Conservation (phyloP, 35 echinoderm and acorn worm genomes). For the Ophioderma brevispina region DNA sequence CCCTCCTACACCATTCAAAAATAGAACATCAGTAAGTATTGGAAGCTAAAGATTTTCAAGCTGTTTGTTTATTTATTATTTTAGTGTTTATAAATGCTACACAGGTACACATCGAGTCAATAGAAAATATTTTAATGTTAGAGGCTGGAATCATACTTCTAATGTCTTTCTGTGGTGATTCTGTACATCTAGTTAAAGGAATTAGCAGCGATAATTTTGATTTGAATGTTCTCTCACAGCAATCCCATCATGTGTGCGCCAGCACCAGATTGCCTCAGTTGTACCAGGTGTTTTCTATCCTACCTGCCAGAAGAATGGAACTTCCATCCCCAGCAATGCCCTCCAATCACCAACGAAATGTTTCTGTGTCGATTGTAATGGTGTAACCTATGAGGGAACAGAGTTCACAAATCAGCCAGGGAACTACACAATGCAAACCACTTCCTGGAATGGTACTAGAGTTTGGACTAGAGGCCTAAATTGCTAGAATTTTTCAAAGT, state of each 20-base stretch:
- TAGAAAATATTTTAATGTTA: no score
- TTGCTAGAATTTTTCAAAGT: background rate
- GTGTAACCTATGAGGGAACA: slow-evolving; percentile 16
- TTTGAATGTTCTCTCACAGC: slow-evolving; percentile 28
- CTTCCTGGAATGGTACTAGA: slow-evolving; percentile 62
- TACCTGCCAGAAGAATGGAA: slow-evolving; percentile 31
- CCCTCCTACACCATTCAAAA: no score
- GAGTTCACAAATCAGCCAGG: background rate
- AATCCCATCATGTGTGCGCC: slow-evolving; percentile 32
- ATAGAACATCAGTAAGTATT: no score
- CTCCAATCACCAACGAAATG: background rate
- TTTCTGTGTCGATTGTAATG: slow-evolving; percentile 62
- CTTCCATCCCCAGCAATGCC: slow-evolving; percentile 33
- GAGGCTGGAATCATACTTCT: no score
- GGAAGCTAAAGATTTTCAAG: no score
- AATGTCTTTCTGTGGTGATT: no score
- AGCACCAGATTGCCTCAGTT: slow-evolving; percentile 43
- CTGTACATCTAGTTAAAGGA: no score
- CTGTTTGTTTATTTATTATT: no score
- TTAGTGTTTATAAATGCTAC: no score
- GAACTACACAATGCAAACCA: slow-evolving; percentile 11
- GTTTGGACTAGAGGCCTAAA: no score
- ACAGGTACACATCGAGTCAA: no score
- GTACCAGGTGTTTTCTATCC: slow-evolving; percentile 37
- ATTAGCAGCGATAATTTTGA: no score